A percentile compares a stretch with the other conserved stretches of the same genome.
Conservation (phyloP, 2,888 invertebrate species). For the Antheraea assamensis region DNA sequence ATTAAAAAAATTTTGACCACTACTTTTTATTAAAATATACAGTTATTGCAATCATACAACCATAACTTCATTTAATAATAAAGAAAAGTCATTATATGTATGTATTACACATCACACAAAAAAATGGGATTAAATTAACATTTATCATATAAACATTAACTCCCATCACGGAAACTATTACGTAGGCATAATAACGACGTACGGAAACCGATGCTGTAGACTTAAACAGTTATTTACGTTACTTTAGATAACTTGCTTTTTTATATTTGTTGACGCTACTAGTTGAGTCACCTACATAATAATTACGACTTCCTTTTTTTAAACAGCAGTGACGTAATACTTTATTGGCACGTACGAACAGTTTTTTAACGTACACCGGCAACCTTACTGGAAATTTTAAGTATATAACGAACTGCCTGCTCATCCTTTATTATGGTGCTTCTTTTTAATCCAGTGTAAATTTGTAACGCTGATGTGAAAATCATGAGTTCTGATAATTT, state of each 20-base stretch:
- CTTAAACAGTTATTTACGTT: not conserved
- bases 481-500: not conserved
- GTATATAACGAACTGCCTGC: too few relatives aligned
- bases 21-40: too few relatives aligned
- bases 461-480: not conserved
- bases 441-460: not conserved
- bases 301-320: conserved; percentile 1
- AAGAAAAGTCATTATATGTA: too few relatives aligned
- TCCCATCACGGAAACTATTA: not conserved
- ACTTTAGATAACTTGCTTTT: not conserved
- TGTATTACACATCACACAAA: not conserved
- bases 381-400: not conserved
- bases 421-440: not conserved
- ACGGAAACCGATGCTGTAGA: not conserved
- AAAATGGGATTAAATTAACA: not conserved
- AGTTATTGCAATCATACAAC: too few relatives aligned
- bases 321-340: conserved; percentile 1
- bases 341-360: not conserved
- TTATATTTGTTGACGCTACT: not conserved
- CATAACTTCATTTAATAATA: too few relatives aligned
- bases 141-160: not conserved
- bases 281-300: not conserved
- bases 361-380: not conserved
- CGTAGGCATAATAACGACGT: not conserved
- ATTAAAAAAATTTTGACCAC: too few relatives aligned